Percentiles rank a stretch among this genome's conserved stretches.
phyloP scores from a whole-genome alignment of 1,140 invertebrate genomes.

The Homarus americanus region DNA sequence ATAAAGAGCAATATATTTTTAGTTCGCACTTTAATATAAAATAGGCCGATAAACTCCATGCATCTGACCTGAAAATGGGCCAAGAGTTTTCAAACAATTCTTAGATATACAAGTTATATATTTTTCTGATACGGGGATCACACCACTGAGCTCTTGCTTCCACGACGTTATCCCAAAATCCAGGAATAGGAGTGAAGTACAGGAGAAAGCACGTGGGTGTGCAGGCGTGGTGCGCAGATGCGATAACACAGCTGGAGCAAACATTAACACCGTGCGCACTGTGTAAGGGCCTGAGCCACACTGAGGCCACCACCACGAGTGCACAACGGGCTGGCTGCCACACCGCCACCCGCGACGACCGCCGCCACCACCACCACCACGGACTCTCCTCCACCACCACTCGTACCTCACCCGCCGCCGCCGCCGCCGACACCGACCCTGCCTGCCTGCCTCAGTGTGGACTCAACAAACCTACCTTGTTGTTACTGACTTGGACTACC shows the following conservation, averaged over 20 bases:
- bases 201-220: constrained; percentile 4
- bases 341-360: background rate
- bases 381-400: background rate
- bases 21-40: background rate
- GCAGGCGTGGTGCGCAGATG: background rate
- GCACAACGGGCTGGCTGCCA: background rate
- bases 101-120: background rate
- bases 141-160: background rate
- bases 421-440: background rate
- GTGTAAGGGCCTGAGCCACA: constrained; percentile 38
- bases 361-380: background rate
- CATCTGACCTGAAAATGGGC: background rate
- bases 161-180: background rate
- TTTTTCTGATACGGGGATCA: background rate
- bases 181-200: background rate
- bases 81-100: background rate
- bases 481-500: background rate
- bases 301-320: constrained; percentile 26
- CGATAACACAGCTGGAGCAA: background rate
- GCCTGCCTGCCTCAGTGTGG: too few relatives aligned
- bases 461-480: background rate
- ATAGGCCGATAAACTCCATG: background rate
- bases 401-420: background rate
- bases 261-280: constrained; percentile 20
- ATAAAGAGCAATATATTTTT: too few relatives aligned